Evolutionary conservation across 30 jellyfish, hydroid and myxozoan genomes (phyloP), one percentile per base, ranked within the genome.

Genomic region (Aurelia aurita complex sp. Pacific): DNA sequence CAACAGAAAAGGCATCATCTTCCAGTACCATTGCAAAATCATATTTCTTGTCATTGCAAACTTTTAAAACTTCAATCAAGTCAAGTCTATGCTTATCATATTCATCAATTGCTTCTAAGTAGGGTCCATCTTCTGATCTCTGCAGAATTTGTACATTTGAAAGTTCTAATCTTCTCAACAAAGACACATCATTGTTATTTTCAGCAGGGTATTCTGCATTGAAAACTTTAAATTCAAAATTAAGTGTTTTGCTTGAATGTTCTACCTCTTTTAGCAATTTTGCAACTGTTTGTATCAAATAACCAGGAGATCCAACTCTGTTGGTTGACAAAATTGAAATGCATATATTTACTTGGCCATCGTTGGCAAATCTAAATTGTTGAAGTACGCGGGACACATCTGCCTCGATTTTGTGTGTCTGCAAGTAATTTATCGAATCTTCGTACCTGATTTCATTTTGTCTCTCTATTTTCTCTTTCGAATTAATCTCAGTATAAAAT

Each of bases 1-100:
- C 61, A 13, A 74, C 73, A 16, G 89, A 70, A 79, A 79, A 79
- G 13, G 89, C 89, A 79, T 79, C 89, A 65, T 65, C 89, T 65
- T 79, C 89, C 23, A 79, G 63, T 17, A 79, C n/a, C 57, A 79
- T 33, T 46, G 89, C 71, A 51, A 32, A 79, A 3, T 79, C 59
- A 64, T 79, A 79, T 34, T 60, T 54, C 50, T 35, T 10, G 62
- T 43, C 38, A 50, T 79, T 67, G 43, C 89, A 79, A 11, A 64
- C 33, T 14, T 43, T 52, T 36, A 79, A 50, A 13, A 81, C 89
- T 55, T 79, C 73, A 17, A 79, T 64, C 42, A 64, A 36, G 46
- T 79, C 89, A 42, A 79, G 43, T 38, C 81, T 64, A 55, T 79
- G 89, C 61, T 79, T 79, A 3, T 79, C 89, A 79, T 63, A 79